Conservation (phyloP, 2,888 invertebrate genomes). For the Elgonia sp. region DNA sequence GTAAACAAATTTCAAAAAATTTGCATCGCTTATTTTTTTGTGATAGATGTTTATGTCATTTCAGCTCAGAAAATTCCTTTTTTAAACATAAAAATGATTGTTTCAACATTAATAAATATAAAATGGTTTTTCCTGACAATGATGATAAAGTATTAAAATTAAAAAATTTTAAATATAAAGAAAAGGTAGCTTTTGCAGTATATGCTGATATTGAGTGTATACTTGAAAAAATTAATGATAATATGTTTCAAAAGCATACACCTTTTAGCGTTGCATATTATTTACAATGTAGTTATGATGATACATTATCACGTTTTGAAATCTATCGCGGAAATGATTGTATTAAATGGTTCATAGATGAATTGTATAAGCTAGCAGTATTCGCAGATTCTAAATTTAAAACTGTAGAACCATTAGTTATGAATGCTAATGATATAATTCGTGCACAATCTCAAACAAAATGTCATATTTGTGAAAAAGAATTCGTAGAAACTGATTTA, state of each 20-base stretch:
- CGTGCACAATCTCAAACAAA: neutral
- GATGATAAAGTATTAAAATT: conserved; percentile 34
- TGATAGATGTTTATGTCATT: conserved; percentile 19
- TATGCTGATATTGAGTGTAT: conserved; percentile 34
- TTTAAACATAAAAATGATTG: conserved; percentile 24
- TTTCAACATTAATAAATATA: conserved; percentile 36
- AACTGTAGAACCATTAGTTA: neutral
- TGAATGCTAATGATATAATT: neutral
- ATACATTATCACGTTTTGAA: conserved; percentile 17
- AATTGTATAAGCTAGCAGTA: conserved; percentile 12
- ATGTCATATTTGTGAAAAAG: conserved; percentile 61
- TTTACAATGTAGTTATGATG: conserved; percentile 37
- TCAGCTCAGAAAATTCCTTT: neutral
- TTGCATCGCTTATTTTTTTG: neutral
- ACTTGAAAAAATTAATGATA: neutral
- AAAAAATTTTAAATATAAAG: conserved; percentile 40
- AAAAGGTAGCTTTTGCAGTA: conserved; percentile 29
- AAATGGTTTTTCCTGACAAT: conserved; percentile 38
- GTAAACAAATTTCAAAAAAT: neutral
- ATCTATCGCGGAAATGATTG: conserved; percentile 20
- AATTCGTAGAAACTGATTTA: neutral
- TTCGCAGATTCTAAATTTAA: conserved; percentile 15
- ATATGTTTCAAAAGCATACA: conserved; percentile 36
- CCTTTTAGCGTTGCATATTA: conserved; percentile 41
- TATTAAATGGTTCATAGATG: conserved; percentile 33